Percentiles rank a stretch among this genome's conserved stretches.
These are phyloP conservation scores for Rotaria sp. DNA, from an alignment of 2,888 invertebrate species.

Conservation along the genomic window DNA sequence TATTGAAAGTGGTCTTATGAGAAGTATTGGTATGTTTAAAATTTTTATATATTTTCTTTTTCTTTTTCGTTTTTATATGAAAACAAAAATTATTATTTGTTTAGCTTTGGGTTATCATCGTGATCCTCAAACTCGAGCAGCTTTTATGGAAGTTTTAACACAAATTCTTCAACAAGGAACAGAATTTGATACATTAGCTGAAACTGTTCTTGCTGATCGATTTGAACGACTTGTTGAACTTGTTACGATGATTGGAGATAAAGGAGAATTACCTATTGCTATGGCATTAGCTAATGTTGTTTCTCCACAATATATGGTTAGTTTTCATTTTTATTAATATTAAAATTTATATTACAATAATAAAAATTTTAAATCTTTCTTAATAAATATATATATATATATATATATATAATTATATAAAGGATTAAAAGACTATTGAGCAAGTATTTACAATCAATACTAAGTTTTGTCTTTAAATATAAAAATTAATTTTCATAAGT, in stretches of 20 bases:
- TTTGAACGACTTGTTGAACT: constrained; percentile 91
- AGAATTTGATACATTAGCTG: constrained; percentile 92
- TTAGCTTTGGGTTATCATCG: constrained; percentile 87
- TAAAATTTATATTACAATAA: no score
- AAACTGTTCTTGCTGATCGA: constrained; percentile 83
- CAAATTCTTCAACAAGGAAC: constrained; percentile 96
- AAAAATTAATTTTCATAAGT: no score
- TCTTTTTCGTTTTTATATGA: background rate
- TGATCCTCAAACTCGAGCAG: constrained; percentile 88
- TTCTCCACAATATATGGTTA: constrained; percentile 78
- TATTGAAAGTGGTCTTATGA: constrained; percentile 94
- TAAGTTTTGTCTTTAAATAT: no score
- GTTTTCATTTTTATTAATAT: no score
- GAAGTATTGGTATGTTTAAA: constrained; percentile 65
- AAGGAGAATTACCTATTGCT: constrained; percentile 85
- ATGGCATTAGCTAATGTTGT: constrained; percentile 95
- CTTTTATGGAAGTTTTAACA: constrained; percentile 95
- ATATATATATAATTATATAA: background rate
- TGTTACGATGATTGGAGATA: constrained; percentile 96
- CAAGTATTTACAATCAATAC: no score
- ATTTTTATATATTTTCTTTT: no score
- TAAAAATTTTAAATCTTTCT: no score
- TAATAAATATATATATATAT: no score
- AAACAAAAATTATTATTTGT: background rate
- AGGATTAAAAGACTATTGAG: no score